A percentile compares a stretch with the other conserved stretches of the same genome.
phyloP scores from a whole-genome alignment of 2,888 invertebrate genomes.

The Tromatobia lineatoria region DNA sequence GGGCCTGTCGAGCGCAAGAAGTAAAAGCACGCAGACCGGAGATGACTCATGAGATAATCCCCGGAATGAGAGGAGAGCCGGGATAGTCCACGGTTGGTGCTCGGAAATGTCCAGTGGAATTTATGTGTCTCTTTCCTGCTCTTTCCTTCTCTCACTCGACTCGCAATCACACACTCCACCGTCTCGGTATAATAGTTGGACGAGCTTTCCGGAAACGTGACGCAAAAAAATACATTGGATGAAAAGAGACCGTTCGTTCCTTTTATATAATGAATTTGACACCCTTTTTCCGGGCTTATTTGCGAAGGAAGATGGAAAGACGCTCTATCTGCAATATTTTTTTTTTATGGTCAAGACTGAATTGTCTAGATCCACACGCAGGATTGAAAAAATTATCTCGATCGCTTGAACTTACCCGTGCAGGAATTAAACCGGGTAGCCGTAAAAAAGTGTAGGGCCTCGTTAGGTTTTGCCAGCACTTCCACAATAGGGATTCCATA shows the following conservation, averaged over 20 bases:
- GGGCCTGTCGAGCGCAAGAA: constrained; percentile 26
- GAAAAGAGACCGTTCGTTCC: constrained; percentile 18
- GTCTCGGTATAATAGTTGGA: constrained; percentile 31
- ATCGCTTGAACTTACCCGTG: no score
- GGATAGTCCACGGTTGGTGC: constrained; percentile 10
- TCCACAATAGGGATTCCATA: no score
- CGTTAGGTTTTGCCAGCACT: no score
- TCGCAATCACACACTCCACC: not conserved
- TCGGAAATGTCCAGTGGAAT: constrained; percentile 55
- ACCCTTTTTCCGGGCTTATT: not conserved
- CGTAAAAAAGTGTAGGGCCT: no score
- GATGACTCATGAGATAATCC: constrained; percentile 63
- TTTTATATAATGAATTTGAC: constrained; percentile 37
- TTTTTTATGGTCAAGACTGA: not conserved
- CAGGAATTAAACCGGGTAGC: no score
- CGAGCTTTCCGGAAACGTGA: constrained; percentile 44
- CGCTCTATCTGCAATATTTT: not conserved
- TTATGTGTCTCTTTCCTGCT: constrained; percentile 39
- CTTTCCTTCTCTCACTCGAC: not conserved
- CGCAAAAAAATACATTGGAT: constrained; percentile 42
- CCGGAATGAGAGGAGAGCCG: constrained; percentile 44
- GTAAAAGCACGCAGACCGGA: constrained; percentile 25
- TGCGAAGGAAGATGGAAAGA: not conserved
- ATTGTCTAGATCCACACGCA: not conserved
- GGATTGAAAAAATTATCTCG: no score